Evolutionary conservation across 2,888 invertebrate species (phyloP).

Genomic region (Apotomis capreana): DNA sequence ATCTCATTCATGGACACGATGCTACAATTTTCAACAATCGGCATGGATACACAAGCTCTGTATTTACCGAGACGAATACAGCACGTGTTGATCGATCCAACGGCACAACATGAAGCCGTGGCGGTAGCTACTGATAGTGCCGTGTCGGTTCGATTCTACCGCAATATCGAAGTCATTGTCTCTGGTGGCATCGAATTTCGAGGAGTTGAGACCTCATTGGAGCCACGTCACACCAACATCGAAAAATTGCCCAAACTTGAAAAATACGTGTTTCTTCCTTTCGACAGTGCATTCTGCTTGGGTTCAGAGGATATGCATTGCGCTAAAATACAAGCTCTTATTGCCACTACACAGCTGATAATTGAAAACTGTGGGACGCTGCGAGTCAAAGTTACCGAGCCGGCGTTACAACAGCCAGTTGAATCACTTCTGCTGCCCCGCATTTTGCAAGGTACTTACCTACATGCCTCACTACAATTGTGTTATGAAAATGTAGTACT

Average conservation of each 20-base stretch:
- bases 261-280: conserved; percentile 91
- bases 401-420: conserved; percentile 83
- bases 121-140: too few relatives aligned
- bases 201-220: conserved; percentile 55
- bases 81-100: too few relatives aligned
- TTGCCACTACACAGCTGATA: conserved; percentile 60
- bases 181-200: too few relatives aligned
- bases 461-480: neutral
- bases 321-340: conserved; percentile 85
- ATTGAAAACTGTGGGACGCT: conserved; percentile 61
- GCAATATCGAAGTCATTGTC: too few relatives aligned
- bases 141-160: too few relatives aligned
- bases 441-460: conserved; percentile 66
- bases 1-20: conserved; percentile 97
- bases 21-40: conserved; percentile 95
- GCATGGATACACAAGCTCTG: conserved; percentile 87
- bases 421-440: conserved; percentile 86
- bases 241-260: conserved; percentile 93
- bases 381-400: conserved; percentile 91
- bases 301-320: conserved; percentile 84
- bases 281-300: conserved; percentile 75
- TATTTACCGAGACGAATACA: too few relatives aligned
- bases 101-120: too few relatives aligned
- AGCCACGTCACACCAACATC: conserved; percentile 90
- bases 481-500: neutral